Conservation (phyloP, 53 echinoderm and acorn worm species). For the Actinopyga echinites region DNA sequence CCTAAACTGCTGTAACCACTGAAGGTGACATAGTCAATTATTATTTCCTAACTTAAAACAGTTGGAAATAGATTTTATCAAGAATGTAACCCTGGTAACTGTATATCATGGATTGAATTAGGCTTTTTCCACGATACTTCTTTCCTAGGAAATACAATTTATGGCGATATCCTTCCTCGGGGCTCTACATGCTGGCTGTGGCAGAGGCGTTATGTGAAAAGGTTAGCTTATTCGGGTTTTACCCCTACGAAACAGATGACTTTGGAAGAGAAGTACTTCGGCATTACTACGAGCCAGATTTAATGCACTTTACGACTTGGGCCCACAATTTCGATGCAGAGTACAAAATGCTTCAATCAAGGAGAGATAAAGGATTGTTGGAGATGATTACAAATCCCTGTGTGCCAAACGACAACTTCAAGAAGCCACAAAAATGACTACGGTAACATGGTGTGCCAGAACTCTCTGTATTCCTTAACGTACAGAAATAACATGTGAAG, state of each 20-base stretch:
- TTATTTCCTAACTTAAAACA: too few relatives aligned
- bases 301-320: not conserved
- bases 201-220: not conserved
- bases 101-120: too few relatives aligned
- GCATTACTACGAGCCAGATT: slow-evolving; percentile 3
- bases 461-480: too few relatives aligned
- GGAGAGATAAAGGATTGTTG: not conserved
- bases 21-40: too few relatives aligned
- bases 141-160: slow-evolving; percentile 2
- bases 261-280: not conserved
- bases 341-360: not conserved
- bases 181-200: slow-evolving; percentile 6
- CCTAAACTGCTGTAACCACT: too few relatives aligned
- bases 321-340: slow-evolving; percentile 20
- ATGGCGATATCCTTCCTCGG: slow-evolving; percentile 22
- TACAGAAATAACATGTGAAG: too few relatives aligned
- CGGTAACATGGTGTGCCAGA: too few relatives aligned
- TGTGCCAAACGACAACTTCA: not conserved
- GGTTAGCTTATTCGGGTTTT: not conserved
- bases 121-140: not conserved
- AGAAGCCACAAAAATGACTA: too few relatives aligned
- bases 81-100: too few relatives aligned
- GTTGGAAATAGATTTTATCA: too few relatives aligned
- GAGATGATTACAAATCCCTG: slow-evolving; percentile 21
- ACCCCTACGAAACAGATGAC: slow-evolving; percentile 12